Base-by-base conservation (phyloP, 2,797 vertebrate genomes). In the Sus cebifrons region DNA sequence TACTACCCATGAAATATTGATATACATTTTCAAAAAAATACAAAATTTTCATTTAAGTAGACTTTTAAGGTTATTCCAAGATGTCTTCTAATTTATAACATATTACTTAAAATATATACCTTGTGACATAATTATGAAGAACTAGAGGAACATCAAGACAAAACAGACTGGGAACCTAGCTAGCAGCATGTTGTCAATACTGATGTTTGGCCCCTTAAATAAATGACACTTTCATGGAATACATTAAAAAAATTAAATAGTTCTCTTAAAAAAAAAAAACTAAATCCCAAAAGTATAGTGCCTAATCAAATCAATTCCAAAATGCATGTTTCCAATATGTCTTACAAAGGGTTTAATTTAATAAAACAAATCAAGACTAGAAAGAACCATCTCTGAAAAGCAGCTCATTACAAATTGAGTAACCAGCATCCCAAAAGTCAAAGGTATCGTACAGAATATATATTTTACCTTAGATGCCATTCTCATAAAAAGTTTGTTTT, bases 401-500 rank as follows among this genome's bases (percentile, higher is more conserved):
- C 18, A 83, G 12, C 93, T 75, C 77, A 78, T 0, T 86, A 21
- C 64, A 92, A 17, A 68, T 0, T 54, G 44, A 60, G 21, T 10
- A 75, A 77, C 1, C 27, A 94, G 36, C 23, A 86, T 78, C 44
- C 89, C 82, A 93, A 71, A 97, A 68, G 56, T 65, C 40, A 86
- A 74, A 94, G 2, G 27, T 71, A 52, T 27, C 25, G 21, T 32
- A 79, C 44, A n/a, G n/a, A 44, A 1, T 7, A 36, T 10, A 10
- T 17, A 85, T 12, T 84, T 98, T 98, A 99, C 99, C 99, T 99
- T 99, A 88, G 99, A 99, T 20, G 99, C 99, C 99, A 99, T 99
- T 90, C 99, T 99, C 92, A 99, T 99, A 96, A 99, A 99, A 86
- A 99, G 98, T 32, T 99, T 99, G 58, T 99, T 99, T 97, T 99